A percentile compares a stretch with the other conserved stretches of the same genome.
Evolutionary conservation across 2,113 vertebrate species (phyloP).

Genomic region (Mohoua ochrocephala): DNA sequence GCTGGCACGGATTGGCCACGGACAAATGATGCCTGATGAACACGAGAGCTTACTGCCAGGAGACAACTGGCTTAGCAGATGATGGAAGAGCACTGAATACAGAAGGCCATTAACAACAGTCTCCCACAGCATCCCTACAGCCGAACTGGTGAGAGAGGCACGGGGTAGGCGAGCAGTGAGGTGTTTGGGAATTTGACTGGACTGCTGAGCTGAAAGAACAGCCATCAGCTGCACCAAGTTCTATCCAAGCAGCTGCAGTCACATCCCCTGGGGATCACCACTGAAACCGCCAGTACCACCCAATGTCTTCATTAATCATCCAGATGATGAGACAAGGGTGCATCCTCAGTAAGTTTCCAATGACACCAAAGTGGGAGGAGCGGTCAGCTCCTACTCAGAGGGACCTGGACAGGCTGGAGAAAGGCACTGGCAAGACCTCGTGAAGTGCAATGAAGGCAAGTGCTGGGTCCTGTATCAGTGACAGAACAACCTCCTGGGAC

Average conservation of each 20-base stretch:
- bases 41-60: background rate
- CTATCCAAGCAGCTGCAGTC: background rate
- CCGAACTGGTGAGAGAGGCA: background rate
- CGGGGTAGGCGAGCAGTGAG: accelerated
- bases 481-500: background rate
- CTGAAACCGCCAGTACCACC: background rate
- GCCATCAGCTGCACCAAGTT: background rate
- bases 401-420: background rate
- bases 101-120: background rate
- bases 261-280: background rate
- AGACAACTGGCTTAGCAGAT: background rate
- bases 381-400: background rate
- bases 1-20: background rate
- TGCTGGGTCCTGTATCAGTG: background rate
- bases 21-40: background rate
- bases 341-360: background rate
- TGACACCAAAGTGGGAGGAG: background rate
- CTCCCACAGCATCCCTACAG: background rate
- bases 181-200: background rate
- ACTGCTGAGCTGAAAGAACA: background rate
- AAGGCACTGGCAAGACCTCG: background rate
- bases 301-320: accelerated
- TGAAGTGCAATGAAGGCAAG: background rate
- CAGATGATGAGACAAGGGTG: background rate
- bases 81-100: background rate